Conservation (phyloP, 2,888 invertebrate species). For the Ceriagrion tenellum region DNA sequence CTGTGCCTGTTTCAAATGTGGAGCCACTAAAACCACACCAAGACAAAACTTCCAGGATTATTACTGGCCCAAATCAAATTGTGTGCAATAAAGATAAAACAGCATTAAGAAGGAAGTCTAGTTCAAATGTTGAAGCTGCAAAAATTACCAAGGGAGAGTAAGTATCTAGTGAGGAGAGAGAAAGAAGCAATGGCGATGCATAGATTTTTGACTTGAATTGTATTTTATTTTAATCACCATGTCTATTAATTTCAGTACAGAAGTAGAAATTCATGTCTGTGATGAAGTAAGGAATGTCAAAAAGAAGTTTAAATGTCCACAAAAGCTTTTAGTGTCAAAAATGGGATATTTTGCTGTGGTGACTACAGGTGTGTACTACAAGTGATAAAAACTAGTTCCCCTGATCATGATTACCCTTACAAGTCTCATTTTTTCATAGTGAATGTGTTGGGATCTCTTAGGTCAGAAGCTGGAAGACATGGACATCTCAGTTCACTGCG, state of each 20-base stretch:
- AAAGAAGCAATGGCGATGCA: too few species aligned
- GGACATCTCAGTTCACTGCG: constrained; percentile 98
- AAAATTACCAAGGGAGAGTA: constrained; percentile 51
- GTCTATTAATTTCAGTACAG: constrained; percentile 80
- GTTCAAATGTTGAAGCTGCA: not conserved
- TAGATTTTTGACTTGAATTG: constrained; percentile 68
- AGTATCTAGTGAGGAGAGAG: too few species aligned
- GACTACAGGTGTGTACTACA: constrained; percentile 82
- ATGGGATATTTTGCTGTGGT: constrained; percentile 98
- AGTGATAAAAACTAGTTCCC: not conserved
- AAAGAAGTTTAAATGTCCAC: constrained; percentile 93
- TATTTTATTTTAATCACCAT: constrained; percentile 71
- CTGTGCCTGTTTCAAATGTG: not conserved
- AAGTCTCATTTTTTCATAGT: not conserved
- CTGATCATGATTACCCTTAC: constrained; percentile 46
- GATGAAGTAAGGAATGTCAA: constrained; percentile 95
- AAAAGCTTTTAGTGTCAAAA: constrained; percentile 90
- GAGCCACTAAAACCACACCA: not conserved
- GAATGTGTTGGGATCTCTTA: constrained; percentile 71
- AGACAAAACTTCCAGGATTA: constrained; percentile 62
- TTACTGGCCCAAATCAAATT: constrained; percentile 27
- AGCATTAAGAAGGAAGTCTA: constrained; percentile 68
- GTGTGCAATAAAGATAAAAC: constrained; percentile 66
- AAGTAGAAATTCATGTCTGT: constrained; percentile 96
- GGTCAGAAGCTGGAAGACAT: constrained; percentile 91